A percentile compares a stretch with the other conserved stretches of the same genome.
phyloP scores from a whole-genome alignment of 2,113 vertebrate species.

The Notothenia rossii region DNA sequence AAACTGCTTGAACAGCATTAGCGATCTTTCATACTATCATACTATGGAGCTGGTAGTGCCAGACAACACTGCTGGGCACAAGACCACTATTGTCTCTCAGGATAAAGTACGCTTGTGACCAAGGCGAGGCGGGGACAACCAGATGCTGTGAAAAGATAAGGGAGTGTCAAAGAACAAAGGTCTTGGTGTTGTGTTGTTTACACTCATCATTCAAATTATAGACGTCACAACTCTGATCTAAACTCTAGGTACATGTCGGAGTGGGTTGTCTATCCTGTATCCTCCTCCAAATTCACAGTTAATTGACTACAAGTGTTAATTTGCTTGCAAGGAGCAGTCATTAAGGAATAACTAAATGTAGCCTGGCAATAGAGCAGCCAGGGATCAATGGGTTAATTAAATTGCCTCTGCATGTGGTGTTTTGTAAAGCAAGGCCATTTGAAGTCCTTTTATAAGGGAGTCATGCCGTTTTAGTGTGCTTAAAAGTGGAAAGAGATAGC shows the following conservation, averaged over 20 bases:
- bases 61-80: constrained; percentile 86
- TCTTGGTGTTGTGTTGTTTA: constrained; percentile 87
- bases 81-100: constrained; percentile 89
- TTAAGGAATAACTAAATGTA: constrained; percentile 80
- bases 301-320: constrained; percentile 83
- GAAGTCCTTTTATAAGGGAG: constrained; percentile 59
- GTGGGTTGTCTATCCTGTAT: constrained; percentile 59
- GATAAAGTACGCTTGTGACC: constrained; percentile 88
- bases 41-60: constrained; percentile 85
- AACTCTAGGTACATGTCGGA: constrained; percentile 42
- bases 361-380: constrained; percentile 64
- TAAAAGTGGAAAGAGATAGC: constrained; percentile 65
- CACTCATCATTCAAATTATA: constrained; percentile 37
- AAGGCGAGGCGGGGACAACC: constrained; percentile 69
- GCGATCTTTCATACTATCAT: constrained; percentile 67
- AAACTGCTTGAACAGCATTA: constrained; percentile 47
- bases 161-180: constrained; percentile 84
- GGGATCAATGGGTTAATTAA: constrained; percentile 82
- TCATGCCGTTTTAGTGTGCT: constrained; percentile 67
- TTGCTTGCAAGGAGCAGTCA: constrained; percentile 76
- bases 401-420: constrained; percentile 73
- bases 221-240: constrained; percentile 37
- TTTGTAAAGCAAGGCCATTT: constrained; percentile 71
- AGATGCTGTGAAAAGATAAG: constrained; percentile 82
- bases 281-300: constrained; percentile 60